Conservation (phyloP, 2,797 vertebrate genomes). For the Platalea minor region DNA sequence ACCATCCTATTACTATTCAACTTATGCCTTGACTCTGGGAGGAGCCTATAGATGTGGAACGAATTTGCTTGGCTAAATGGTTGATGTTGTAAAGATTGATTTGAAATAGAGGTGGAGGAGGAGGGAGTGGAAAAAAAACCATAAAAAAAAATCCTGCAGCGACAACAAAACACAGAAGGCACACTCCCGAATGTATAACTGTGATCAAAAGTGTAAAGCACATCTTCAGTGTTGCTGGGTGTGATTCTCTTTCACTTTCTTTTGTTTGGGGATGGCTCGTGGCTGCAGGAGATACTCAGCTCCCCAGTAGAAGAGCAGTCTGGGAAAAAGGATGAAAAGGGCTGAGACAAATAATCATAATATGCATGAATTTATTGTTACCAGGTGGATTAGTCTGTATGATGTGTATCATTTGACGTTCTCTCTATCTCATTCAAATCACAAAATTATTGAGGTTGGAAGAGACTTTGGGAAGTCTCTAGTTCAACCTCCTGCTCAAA, state of each 20-base stretch:
- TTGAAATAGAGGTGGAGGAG: neutral
- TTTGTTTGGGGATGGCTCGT: neutral
- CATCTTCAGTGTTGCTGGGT: neutral
- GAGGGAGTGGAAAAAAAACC: fast-evolving
- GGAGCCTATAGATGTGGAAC: neutral
- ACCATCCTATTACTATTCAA: neutral
- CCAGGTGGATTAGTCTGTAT: neutral
- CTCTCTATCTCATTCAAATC: neutral
- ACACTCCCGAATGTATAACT: neutral
- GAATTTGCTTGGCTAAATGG: neutral
- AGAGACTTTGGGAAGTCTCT: neutral
- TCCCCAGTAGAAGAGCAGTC: neutral
- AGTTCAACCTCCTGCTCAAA: neutral
- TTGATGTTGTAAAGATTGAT: neutral
- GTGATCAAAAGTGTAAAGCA: neutral
- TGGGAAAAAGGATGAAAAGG: neutral
- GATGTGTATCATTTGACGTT: neutral
- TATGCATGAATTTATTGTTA: neutral
- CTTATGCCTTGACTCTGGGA: neutral
- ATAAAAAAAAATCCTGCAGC: neutral
- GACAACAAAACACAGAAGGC: neutral
- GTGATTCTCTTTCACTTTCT: neutral
- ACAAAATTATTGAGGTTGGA: neutral
- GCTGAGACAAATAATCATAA: neutral
- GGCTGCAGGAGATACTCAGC: neutral